Conservation (phyloP, 1,140 invertebrate species). For the Contarinia nasturtii region DNA sequence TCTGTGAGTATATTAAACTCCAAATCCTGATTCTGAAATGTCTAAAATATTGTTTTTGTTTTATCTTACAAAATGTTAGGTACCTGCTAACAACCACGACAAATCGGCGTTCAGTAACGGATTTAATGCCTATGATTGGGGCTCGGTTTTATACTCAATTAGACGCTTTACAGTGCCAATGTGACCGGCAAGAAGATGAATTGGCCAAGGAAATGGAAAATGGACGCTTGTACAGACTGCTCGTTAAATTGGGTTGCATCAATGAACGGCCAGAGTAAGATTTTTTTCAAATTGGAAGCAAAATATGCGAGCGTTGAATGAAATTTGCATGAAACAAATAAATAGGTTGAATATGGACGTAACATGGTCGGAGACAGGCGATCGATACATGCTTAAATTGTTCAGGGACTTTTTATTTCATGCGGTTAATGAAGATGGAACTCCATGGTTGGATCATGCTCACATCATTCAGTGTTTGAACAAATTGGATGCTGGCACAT, state of each 20-base stretch:
- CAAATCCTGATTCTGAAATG: background rate
- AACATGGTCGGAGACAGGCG: constrained; percentile 91
- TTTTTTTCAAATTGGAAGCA: background rate
- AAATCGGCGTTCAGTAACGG: constrained; percentile 63
- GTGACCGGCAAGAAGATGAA: constrained; percentile 79
- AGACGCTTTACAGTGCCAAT: constrained; percentile 69
- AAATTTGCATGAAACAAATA: background rate
- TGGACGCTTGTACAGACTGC: constrained; percentile 71
- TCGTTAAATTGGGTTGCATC: constrained; percentile 78
- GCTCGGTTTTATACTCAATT: constrained; percentile 91
- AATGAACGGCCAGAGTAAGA: constrained; percentile 82
- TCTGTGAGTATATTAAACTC: constrained; percentile 34
- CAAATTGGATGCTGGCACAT: constrained; percentile 75
- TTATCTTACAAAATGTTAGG: no score
- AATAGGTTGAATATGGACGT: constrained; percentile 73
- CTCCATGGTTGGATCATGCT: constrained; percentile 89
- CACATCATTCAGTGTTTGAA: constrained; percentile 89
- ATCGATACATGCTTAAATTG: constrained; percentile 93
- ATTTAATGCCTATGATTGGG: constrained; percentile 98
- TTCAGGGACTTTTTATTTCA: constrained; percentile 97
- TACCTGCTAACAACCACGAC: constrained; percentile 55
- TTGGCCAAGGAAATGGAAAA: constrained; percentile 88
- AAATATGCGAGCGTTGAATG: background rate
- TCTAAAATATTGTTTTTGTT: constrained; percentile 6
- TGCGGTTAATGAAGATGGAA: constrained; percentile 74